These are phyloP conservation scores for Drosophila pseudoobscura DNA, from an alignment of 1,140 invertebrate genomes.

Conservation along the genomic window DNA sequence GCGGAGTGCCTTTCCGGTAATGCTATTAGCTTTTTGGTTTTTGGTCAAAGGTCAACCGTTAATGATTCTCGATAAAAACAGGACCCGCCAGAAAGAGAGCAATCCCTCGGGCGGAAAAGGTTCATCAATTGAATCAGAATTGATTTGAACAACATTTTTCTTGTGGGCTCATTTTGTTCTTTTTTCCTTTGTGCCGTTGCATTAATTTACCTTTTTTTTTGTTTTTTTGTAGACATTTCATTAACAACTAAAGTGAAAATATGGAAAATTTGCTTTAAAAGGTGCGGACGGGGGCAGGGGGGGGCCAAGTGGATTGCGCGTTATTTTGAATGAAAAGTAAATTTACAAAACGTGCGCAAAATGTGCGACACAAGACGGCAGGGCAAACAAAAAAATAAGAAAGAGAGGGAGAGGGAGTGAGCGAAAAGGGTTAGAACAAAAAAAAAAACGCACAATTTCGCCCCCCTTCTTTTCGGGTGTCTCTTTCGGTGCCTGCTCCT, in stretches of 20 bases:
- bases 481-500: no score
- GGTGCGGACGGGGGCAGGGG: background rate
- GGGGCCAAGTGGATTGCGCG: conserved; percentile 15
- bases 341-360: conserved; percentile 68
- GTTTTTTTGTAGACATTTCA: conserved; percentile 63
- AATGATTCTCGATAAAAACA: conserved; percentile 25
- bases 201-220: conserved; percentile 49
- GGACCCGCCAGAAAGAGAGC: background rate
- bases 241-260: conserved; percentile 65
- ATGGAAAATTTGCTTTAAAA: conserved; percentile 30
- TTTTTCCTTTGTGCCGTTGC: conserved; percentile 31
- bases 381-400: background rate
- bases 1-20: conserved; percentile 1
- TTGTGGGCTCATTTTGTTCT: conserved; percentile 17
- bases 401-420: conserved; percentile 10
- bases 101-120: conserved; percentile 4
- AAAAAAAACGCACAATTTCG: conserved; percentile 53
- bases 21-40: conserved; percentile 39
- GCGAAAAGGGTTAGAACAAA: conserved; percentile 48
- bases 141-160: background rate
- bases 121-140: conserved; percentile 46
- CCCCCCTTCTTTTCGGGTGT: no score
- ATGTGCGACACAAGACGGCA: conserved; percentile 15
- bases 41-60: conserved; percentile 37
- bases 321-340: conserved; percentile 70